Percentiles rank a stretch among this genome's conserved stretches.
Evolutionary conservation across 2,797 vertebrate species (phyloP).

Genomic region (Setipinna tenuifilis): DNA sequence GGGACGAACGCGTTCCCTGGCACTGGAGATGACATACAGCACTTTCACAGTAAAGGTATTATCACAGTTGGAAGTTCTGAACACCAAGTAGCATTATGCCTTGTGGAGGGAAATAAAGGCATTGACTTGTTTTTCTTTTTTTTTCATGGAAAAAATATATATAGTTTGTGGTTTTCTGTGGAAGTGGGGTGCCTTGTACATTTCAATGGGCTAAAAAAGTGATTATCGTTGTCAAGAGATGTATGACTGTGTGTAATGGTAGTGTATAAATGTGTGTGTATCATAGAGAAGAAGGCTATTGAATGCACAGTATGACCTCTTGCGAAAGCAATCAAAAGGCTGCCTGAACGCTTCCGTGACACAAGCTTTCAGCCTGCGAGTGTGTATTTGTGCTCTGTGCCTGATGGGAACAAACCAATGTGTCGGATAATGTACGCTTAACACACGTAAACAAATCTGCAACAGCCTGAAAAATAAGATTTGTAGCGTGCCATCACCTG

Average conservation of each 20-base stretch:
- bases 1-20: constrained; percentile 31
- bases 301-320: constrained; percentile 43
- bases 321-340: constrained; percentile 43
- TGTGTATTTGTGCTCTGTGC: constrained; percentile 6
- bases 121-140: background rate
- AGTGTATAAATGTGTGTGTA: constrained; percentile 36
- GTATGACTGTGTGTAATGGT: constrained; percentile 39
- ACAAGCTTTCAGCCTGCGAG: constrained; percentile 37
- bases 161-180: constrained; percentile 16
- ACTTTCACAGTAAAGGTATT: background rate
- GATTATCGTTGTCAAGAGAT: constrained; percentile 24
- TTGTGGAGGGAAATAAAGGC: background rate
- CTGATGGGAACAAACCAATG: constrained; percentile 21
- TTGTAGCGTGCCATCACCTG: constrained; percentile 50
- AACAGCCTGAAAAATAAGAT: constrained; percentile 48
- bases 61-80: constrained; percentile 10
- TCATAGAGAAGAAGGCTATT: constrained; percentile 40
- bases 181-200: constrained; percentile 16
- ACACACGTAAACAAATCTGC: constrained; percentile 52
- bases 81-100: constrained; percentile 4
- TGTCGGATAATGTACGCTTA: constrained; percentile 37
- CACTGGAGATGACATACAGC: background rate
- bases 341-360: constrained; percentile 37
- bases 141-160: constrained; percentile 6
- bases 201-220: constrained; percentile 19